Conservation (phyloP, 2,888 invertebrate genomes). For the Machimus rusticus region DNA sequence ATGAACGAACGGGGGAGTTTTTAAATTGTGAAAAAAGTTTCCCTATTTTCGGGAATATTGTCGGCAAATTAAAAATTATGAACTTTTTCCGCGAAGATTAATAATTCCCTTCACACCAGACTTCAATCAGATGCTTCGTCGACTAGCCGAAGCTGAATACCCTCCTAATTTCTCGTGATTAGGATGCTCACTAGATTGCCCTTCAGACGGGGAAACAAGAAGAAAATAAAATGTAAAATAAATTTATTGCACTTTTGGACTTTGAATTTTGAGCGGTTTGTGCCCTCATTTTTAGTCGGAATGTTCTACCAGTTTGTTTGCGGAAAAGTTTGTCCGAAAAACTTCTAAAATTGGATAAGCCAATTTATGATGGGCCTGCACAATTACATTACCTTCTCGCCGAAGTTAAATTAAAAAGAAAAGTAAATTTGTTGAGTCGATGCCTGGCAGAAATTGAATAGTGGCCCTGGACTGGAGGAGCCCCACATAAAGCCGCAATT, state of each 20-base stretch:
- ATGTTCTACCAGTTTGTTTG: neutral
- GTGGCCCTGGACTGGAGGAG: neutral
- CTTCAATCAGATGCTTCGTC: neutral
- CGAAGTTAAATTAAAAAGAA: conserved; percentile 13
- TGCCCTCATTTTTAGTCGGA: neutral
- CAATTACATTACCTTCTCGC: neutral
- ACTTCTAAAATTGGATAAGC: neutral
- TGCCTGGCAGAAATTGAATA: neutral
- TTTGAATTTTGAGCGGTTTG: neutral
- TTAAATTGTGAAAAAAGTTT: neutral
- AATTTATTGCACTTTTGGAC: neutral
- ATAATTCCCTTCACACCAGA: neutral
- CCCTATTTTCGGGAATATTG: neutral
- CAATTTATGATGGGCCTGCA: neutral
- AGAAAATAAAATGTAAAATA: neutral
- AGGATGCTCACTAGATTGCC: neutral
- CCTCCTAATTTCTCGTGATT: neutral
- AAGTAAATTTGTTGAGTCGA: neutral
- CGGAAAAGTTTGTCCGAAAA: neutral
- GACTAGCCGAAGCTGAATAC: neutral
- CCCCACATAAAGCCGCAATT: neutral
- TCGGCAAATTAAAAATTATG: neutral
- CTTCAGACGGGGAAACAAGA: neutral
- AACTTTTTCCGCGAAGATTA: neutral
- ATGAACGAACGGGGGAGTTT: neutral